phyloP scores from a whole-genome alignment of 2,113 vertebrate genomes.

The Limnothrissa miodon region DNA sequence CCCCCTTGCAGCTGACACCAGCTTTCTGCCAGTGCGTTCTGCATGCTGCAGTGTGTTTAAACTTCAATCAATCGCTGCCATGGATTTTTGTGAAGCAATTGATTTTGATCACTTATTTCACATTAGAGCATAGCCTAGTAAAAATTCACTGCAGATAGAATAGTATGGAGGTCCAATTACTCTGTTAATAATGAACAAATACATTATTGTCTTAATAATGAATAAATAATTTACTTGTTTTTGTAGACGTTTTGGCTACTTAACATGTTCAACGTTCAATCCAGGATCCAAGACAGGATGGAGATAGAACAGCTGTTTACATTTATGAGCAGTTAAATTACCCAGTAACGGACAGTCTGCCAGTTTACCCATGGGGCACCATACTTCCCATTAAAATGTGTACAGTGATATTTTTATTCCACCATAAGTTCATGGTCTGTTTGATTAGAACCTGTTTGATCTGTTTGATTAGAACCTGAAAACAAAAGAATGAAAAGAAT shows the following conservation, averaged over 20 bases:
- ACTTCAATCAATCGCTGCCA: neutral
- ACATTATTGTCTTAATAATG: neutral
- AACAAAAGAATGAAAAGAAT: neutral
- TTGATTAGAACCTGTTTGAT: neutral
- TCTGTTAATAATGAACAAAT: neutral
- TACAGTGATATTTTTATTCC: neutral
- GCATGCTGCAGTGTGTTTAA: conserved; percentile 16
- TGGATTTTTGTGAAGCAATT: conserved; percentile 19
- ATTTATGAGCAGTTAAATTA: neutral
- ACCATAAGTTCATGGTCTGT: neutral
- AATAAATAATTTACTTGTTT: neutral
- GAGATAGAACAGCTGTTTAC: neutral
- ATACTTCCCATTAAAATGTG: neutral
- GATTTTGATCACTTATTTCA: neutral
- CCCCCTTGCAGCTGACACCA: conserved; percentile 24
- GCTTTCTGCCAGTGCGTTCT: neutral
- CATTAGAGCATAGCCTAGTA: neutral
- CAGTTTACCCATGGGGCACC: neutral
- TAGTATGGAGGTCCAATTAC: neutral
- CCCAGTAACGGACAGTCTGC: neutral
- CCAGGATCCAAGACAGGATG: neutral
- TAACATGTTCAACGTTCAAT: neutral
- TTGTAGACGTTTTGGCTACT: neutral
- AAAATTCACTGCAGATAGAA: too few relatives aligned
- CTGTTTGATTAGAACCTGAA: neutral